Evolutionary conservation across 2,113 vertebrate genomes (phyloP).

Genomic region (Paradoxurus hermaphroditus): DNA sequence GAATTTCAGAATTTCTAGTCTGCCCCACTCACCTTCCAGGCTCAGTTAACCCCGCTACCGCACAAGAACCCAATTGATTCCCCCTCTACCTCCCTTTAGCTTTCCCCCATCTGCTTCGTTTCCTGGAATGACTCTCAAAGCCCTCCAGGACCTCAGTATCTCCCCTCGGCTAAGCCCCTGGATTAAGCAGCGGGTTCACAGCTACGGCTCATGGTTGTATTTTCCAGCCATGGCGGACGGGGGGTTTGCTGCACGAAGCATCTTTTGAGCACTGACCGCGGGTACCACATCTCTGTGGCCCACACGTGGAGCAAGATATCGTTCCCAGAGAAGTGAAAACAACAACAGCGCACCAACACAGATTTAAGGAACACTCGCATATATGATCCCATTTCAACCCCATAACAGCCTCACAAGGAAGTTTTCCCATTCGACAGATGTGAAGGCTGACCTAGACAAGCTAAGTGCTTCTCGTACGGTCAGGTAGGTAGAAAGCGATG

Average conservation of each 20-base stretch:
- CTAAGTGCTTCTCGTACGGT: background rate
- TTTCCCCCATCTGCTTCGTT: background rate
- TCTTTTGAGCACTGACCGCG: background rate
- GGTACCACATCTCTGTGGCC: background rate
- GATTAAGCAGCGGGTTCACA: background rate
- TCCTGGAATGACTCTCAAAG: background rate
- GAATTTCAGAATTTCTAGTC: background rate
- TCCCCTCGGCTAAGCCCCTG: background rate
- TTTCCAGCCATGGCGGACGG: fast-evolving
- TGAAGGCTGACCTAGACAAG: background rate
- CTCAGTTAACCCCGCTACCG: background rate
- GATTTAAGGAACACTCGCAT: background rate
- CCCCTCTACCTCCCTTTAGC: background rate
- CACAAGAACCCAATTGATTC: background rate
- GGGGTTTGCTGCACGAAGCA: background rate
- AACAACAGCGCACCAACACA: background rate
- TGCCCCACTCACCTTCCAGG: background rate
- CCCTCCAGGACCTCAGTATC: background rate
- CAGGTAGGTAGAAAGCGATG: background rate
- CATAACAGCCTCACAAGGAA: background rate
- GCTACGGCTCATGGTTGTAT: fast-evolving
- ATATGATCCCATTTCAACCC: background rate
- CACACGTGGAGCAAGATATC: background rate
- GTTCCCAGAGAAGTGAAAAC: background rate
- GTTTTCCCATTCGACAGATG: background rate